Base-by-base conservation (phyloP, 92 coral and sea anemone species). In the Epizoanthus illoricatus region DNA sequence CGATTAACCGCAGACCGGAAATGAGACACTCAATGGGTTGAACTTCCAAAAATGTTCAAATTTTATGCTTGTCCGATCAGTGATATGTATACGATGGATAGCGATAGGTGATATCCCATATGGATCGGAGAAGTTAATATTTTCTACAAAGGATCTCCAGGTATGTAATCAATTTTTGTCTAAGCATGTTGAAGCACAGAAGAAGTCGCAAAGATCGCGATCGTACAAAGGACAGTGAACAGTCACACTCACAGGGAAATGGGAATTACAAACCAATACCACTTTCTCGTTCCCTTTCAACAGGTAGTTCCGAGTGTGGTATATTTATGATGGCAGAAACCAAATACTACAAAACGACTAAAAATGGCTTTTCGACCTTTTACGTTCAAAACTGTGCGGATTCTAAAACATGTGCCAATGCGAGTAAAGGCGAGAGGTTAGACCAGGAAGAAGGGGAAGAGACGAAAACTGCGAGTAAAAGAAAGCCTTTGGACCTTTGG, bases 1-100 rank as follows among this genome's bases (percentile, higher is more conserved):
- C 33, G 65, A 70, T 6, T 16, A 10, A 47, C 73, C 85, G 91
- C 91, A 79, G 91, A 84, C 88, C 91, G 64, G 59, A 15, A 69
- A 49, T 63, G 43, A 62, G 1, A 36, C 56, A 9, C n/a, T n/a
- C n/a, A n/a, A n/a, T n/a, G 40, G 19, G 17, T 0, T 42, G 15
- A 67, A 67, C 28, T 67, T 28, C 74, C 74, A 13, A 41, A 70
- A 70, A 42, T 70, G 74, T 70, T 69, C 49, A 69, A 33, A 8
- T 12, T 33, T 68, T 2, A 63, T 19, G 12, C 12, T 2, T 5
- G 5, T 9, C 6, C 3, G 8, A 64, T 64, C 36, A n/a, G n/a
- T 42, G 47, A 42, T 42, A 42, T 42, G 47, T 0, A 42, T 42
- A n/a, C n/a, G n/a, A 42, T 42, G 69, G 36, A 65, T 24, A 36